Conservation (phyloP, 2,888 invertebrate genomes). For the Dynastes maya region DNA sequence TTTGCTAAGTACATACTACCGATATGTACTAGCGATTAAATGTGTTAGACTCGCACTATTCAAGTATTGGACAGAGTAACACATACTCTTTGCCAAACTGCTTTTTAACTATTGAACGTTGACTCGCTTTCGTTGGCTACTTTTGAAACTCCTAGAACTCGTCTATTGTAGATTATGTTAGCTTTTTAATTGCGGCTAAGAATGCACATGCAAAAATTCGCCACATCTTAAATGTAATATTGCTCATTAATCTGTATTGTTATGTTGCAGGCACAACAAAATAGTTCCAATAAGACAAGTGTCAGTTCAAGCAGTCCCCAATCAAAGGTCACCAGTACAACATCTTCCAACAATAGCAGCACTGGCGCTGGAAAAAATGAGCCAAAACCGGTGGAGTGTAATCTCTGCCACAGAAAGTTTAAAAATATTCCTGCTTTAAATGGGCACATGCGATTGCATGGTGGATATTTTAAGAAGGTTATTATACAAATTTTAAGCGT, state of each 20-base stretch:
- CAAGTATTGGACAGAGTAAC: too few relatives aligned
- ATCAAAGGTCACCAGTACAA: constrained; percentile 66
- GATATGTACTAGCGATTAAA: too few relatives aligned
- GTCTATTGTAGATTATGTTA: too few relatives aligned
- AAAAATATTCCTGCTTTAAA: constrained; percentile 98
- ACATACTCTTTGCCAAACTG: too few relatives aligned
- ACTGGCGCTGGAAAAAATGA: constrained; percentile 73
- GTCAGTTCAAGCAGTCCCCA: constrained; percentile 65
- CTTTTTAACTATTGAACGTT: not conserved
- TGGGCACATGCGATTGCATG: constrained; percentile 98
- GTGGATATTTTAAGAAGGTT: constrained; percentile 97
- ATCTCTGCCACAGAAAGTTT: constrained; percentile 95
- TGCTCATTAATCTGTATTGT: not conserved
- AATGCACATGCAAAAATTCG: too few relatives aligned
- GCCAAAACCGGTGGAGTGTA: constrained; percentile 93
- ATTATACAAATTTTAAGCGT: not conserved
- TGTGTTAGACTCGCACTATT: too few relatives aligned
- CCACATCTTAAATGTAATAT: not conserved
- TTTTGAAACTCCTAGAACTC: too few relatives aligned
- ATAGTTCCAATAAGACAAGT: constrained; percentile 61
- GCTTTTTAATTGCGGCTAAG: too few relatives aligned
- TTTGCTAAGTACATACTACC: too few relatives aligned
- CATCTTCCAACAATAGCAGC: constrained; percentile 64
- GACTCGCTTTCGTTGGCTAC: not conserved
- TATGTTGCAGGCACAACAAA: constrained; percentile 63